A percentile compares a stretch with the other conserved stretches of the same genome.
Evolutionary conservation across 2,888 invertebrate species (phyloP).

Genomic region (Sesamia inferens): DNA sequence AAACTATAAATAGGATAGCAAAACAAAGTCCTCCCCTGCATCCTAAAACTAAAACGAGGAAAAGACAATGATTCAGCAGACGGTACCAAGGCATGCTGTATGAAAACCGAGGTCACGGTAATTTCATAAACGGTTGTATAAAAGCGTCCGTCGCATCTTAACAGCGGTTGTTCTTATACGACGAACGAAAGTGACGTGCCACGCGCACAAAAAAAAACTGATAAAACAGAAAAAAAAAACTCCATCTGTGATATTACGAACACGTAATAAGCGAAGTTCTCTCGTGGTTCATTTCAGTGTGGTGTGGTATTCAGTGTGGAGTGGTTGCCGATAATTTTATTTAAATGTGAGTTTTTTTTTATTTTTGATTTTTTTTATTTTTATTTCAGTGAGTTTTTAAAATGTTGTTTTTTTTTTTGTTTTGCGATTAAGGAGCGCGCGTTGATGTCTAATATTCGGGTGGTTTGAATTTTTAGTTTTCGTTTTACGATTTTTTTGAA

Average conservation of each 20-base stretch:
- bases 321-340: slow-evolving; percentile 64
- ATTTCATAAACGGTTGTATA: slow-evolving; percentile 71
- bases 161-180: slow-evolving; percentile 64
- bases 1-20: not conserved
- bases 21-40: not conserved
- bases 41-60: slow-evolving; percentile 22
- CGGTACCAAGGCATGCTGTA: slow-evolving; percentile 36
- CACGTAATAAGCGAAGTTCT: slow-evolving; percentile 53
- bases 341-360: slow-evolving; percentile 63
- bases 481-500: not conserved
- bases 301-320: slow-evolving; percentile 68
- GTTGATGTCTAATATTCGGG: slow-evolving; percentile 61
- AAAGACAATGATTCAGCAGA: slow-evolving; percentile 53
- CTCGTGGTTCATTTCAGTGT: slow-evolving; percentile 68
- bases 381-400: not conserved
- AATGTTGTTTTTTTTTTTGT: slow-evolving; percentile 11
- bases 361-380: slow-evolving; percentile 28
- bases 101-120: slow-evolving; percentile 61
- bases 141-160: slow-evolving; percentile 58
- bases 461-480: not conserved
- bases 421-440: slow-evolving; percentile 24
- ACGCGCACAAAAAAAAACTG: slow-evolving; percentile 29
- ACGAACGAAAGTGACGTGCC: slow-evolving; percentile 63
- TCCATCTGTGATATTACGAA: slow-evolving; percentile 41
- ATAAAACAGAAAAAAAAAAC: slow-evolving; percentile 48